A percentile compares a stretch with the other conserved stretches of the same genome.
Conservation (phyloP, 2,888 invertebrate genomes). For the Drosophila algonquin region DNA sequence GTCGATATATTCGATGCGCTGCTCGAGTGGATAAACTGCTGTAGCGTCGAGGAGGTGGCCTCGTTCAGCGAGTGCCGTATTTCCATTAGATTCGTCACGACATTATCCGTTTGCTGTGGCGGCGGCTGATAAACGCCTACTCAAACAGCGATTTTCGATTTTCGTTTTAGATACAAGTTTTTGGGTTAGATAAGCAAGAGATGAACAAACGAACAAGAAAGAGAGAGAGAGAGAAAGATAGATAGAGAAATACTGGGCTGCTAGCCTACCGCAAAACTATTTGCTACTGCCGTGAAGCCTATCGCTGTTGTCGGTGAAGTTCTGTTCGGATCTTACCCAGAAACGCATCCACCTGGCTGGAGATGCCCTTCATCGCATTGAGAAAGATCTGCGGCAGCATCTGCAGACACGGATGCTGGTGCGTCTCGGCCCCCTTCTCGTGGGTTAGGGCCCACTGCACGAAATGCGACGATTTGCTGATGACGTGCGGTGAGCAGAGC, state of each 20-base stretch:
- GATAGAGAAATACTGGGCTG: slow-evolving; percentile 25
- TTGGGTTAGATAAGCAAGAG: slow-evolving; percentile 43
- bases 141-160: background rate
- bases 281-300: background rate
- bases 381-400: slow-evolving; percentile 94
- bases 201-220: slow-evolving; percentile 33
- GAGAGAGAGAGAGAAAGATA: slow-evolving; percentile 19
- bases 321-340: slow-evolving; percentile 88
- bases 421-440: slow-evolving; percentile 91
- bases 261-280: slow-evolving; percentile 29
- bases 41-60: slow-evolving; percentile 77
- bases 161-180: slow-evolving; percentile 33
- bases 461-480: slow-evolving; percentile 87
- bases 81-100: slow-evolving; percentile 82
- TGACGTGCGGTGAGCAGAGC: slow-evolving; percentile 92
- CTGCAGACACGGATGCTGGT: slow-evolving; percentile 94
- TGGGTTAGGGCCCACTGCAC: slow-evolving; percentile 92
- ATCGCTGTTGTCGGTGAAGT: background rate
- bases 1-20: slow-evolving; percentile 67
- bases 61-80: slow-evolving; percentile 82
- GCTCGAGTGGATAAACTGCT: slow-evolving; percentile 72
- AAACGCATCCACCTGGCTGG: slow-evolving; percentile 97
- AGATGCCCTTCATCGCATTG: slow-evolving; percentile 96
- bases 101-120: slow-evolving; percentile 75
- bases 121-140: slow-evolving; percentile 82